Percentiles rank a stretch among this genome's conserved stretches.
phyloP scores from a whole-genome alignment of 2,797 vertebrate genomes.

The Sebastes elongatus region DNA sequence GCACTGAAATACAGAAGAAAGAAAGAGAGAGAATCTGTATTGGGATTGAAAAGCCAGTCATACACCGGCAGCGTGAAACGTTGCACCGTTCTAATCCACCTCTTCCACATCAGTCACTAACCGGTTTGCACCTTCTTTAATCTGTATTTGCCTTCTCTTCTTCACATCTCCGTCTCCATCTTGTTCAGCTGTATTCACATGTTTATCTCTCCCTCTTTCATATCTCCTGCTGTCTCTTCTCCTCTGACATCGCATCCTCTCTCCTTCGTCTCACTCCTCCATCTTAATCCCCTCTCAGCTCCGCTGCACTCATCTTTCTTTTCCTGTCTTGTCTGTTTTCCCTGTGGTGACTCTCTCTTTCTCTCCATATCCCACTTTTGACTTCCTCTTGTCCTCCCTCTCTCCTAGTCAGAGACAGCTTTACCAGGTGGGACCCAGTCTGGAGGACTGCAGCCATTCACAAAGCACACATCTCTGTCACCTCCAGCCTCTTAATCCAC shows the following conservation, averaged over 20 bases:
- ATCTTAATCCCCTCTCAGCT: slow-evolving; percentile 50
- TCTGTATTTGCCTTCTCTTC: slow-evolving; percentile 23
- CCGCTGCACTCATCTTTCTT: slow-evolving; percentile 14
- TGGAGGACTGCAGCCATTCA: slow-evolving; percentile 41
- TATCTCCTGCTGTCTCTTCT: slow-evolving; percentile 7
- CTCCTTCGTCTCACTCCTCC: slow-evolving; percentile 12
- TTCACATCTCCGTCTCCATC: slow-evolving; percentile 35
- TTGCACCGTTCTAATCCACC: slow-evolving; percentile 24
- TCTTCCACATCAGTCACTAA: slow-evolving; percentile 1
- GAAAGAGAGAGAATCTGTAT: background rate
- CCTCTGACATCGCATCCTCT: background rate
- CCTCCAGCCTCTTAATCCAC: slow-evolving; percentile 47
- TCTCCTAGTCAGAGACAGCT: slow-evolving; percentile 27
- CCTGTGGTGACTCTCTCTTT: slow-evolving; percentile 26
- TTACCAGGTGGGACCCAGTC: slow-evolving; percentile 36
- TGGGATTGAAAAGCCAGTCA: background rate
- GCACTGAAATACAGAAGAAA: background rate
- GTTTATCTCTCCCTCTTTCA: slow-evolving; percentile 25
- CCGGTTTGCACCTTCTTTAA: slow-evolving; percentile 22
- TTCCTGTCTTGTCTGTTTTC: slow-evolving; percentile 8
- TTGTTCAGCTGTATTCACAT: slow-evolving; percentile 17
- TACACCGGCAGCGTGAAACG: background rate
- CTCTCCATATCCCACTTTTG: slow-evolving; percentile 9
- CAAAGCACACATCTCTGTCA: slow-evolving; percentile 31
- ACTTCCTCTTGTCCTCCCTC: slow-evolving; percentile 10